Evolutionary conservation across 2,797 vertebrate species (phyloP).

Genomic region (Chiroxiphia lanceolata): DNA sequence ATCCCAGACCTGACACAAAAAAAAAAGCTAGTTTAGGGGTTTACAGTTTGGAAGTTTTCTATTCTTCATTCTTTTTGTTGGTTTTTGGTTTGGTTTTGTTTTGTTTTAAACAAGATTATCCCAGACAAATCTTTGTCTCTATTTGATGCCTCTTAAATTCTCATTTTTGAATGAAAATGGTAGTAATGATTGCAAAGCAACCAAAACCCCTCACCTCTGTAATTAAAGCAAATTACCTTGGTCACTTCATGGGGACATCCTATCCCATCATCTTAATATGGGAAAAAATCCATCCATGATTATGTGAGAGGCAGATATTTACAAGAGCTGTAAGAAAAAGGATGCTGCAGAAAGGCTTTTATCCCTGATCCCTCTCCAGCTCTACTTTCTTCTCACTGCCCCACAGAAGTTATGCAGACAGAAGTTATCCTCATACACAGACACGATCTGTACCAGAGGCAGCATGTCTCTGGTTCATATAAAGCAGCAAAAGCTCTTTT

Average conservation of each 20-base stretch:
- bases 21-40: not conserved
- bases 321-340: not conserved
- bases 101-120: not conserved
- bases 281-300: not conserved
- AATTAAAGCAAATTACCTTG: not conserved
- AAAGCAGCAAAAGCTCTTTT: not conserved
- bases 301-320: not conserved
- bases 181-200: not conserved
- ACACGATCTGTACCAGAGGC: too few relatives aligned
- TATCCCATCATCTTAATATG: not conserved
- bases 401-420: not conserved
- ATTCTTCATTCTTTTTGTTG: not conserved
- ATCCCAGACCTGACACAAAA: not conserved
- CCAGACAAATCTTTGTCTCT: not conserved
- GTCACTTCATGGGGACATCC: not conserved
- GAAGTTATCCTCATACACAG: not conserved
- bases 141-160: not conserved
- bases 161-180: not conserved
- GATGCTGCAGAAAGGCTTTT: not conserved
- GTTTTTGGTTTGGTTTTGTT: not conserved
- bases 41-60: not conserved
- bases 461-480: not conserved
- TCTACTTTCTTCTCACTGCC: not conserved
- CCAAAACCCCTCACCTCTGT: not conserved
- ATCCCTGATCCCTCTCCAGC: not conserved